phyloP scores from a whole-genome alignment of 2,888 invertebrate species.

The Agrochola circellaris region DNA sequence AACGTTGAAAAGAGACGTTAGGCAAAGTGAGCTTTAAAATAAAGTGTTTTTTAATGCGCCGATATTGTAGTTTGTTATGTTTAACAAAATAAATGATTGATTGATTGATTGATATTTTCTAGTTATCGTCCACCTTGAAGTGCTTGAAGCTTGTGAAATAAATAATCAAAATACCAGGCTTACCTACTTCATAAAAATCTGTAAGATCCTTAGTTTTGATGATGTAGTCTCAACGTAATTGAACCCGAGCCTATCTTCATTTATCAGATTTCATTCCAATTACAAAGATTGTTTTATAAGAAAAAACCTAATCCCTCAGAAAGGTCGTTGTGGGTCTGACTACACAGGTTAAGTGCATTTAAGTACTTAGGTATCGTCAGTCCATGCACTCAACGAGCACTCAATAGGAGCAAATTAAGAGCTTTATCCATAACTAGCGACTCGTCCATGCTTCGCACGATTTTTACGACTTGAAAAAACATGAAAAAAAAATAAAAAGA shows the following conservation, averaged over 20 bases:
- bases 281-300: background rate
- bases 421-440: background rate
- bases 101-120: no score
- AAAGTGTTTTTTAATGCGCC: no score
- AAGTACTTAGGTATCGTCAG: background rate
- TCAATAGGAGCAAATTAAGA: background rate
- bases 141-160: background rate
- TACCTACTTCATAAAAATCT: background rate
- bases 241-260: background rate
- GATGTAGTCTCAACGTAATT: background rate
- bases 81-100: no score
- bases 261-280: constrained; percentile 13
- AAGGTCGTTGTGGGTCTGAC: no score
- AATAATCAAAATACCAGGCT: background rate
- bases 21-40: background rate
- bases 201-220: background rate
- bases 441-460: background rate
- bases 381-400: background rate
- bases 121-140: background rate
- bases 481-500: no score
- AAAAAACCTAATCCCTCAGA: background rate
- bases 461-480: background rate
- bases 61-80: no score
- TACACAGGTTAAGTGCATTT: background rate
- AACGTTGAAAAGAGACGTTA: background rate